Base-by-base conservation (phyloP, 2,113 vertebrate species). In the Tenrec ecaudatus region DNA sequence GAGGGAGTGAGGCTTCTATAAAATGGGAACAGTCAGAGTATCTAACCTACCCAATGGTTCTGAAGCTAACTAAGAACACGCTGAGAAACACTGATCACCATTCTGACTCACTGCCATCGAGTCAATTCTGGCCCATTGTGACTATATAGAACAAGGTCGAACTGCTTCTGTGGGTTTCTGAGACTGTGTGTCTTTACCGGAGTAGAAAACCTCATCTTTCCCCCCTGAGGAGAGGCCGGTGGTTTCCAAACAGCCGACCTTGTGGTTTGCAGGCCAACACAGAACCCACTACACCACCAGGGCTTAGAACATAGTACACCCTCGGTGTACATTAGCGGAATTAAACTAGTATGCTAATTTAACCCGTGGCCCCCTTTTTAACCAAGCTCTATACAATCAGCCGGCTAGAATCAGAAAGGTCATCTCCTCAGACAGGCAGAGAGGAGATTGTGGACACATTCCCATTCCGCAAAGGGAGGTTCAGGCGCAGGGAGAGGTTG, bases 271-370 rank as follows among this genome's bases (percentile, higher is more conserved):
- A 62, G 60, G 14, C 60, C 19, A 62, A 62, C 22, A 4, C 60
- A 23, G 2, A 62, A 62, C 60, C 9, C 60, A 62, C 60, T 62
- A 62, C 3, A 6, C 60, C 22, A 62, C 17, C 60, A 62, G 60
- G 22, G 60, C 9, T 68, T 25, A 83, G 43, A 86, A 81, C 17
- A 11, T 14, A 88, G 82, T 43, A 66, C 81, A 57, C 86, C 89
- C 33, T 86, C 76, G 66, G 12, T 77, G 82, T 76, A 71, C 20
- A 43, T 31, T 64, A 83, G 33, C 15, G 38, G 29, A 29, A 14
- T 53, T 10, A 53, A 69, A n/a, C 53, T 20, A 12, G n/a, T 91
- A 68, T 78, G 92, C 68, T 86, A 15, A 47, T 81, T 94, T 73
- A 36, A 57, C 15, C 14, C 33, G 6, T 47, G 40, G 68, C 71